These are phyloP conservation scores for Hydrozoanthus tunicans DNA, from an alignment of 64 coral and sea anemone genomes.

Conservation along the genomic window DNA sequence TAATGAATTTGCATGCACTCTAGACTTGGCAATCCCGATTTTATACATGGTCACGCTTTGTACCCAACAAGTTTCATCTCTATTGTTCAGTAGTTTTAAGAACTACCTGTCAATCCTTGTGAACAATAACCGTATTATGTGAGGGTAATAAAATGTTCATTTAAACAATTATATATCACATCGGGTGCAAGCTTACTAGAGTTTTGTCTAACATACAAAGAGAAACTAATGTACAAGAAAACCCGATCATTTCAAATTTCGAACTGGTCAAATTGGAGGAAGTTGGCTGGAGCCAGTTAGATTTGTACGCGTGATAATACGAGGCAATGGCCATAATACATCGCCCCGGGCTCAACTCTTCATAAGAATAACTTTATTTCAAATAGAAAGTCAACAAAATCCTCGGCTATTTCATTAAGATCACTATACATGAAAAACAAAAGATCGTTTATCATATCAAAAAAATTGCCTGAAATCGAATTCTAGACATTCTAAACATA, in stretches of 20 bases:
- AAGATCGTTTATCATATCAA: too few relatives aligned
- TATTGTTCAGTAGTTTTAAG: slow-evolving; percentile 11
- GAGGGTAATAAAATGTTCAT: slow-evolving; percentile 11
- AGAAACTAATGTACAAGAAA: not conserved
- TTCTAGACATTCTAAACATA: too few relatives aligned
- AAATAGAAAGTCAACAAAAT: slow-evolving; percentile 31
- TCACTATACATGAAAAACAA: too few relatives aligned
- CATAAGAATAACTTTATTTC: slow-evolving; percentile 25
- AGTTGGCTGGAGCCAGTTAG: slow-evolving; percentile 14
- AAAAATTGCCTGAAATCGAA: too few relatives aligned
- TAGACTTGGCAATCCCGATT: slow-evolving; percentile 49
- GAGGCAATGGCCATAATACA: not conserved
- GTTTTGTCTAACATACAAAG: not conserved
- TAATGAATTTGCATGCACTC: slow-evolving; percentile 59
- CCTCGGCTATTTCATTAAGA: not conserved
- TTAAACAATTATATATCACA: not conserved
- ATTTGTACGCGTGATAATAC: slow-evolving; percentile 14
- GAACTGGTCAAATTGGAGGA: not conserved
- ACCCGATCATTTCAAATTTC: not conserved
- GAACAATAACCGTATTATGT: not conserved
- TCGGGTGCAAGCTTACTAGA: not conserved
- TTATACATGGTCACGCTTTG: not conserved
- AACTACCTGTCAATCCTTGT: not conserved
- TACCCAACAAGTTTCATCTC: not conserved
- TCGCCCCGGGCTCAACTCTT: not conserved